Evolutionary conservation across 2,113 vertebrate species (phyloP), one percentile per base, ranked within the genome.

Genomic region (Hyla sarda): DNA sequence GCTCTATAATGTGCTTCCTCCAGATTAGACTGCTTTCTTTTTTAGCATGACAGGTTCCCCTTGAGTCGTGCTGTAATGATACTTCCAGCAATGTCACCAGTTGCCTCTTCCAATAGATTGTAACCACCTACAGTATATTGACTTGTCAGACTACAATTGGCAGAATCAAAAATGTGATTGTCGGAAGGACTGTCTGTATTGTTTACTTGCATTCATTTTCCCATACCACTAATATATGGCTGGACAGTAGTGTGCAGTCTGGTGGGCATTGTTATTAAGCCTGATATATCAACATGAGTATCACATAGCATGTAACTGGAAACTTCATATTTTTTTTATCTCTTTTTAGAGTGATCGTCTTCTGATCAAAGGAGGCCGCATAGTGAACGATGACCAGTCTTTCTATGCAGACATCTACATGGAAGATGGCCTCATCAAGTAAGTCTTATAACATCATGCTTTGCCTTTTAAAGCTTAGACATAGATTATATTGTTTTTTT

Each of bases 351-450:
- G 97, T 65, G 98, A 99, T 89, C 94, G 97, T 93, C 97, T 99
- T 90, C 95, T 98, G 88, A 96, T 99, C 92, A 99, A 99, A 95
- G 98, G 98, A 80, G 98, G 97, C 79, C 94, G 98, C 90, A 96
- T 99, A 48, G 98, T 99, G 90, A 99, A 99, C 0, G 97, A 99
- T 95, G 98, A 99, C 87, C 97, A 99, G 89, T 99, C 98, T 25
- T 98, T 98, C 90, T 96, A 96, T 89, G 98, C 97, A 10, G 98
- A 99, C 88, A 96, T 99, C 92, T 99, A 99, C 93, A 96, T 99
- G 95, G 98, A 99, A 88, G 98, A 99, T 95, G 98, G 98, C 87
- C 91, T 98, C 90, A 99, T 99, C 90, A 99, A 99, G 98, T 99
- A 96, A 89, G 97, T 94, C 67, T 82, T 45, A 1, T 25, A 28